These are phyloP conservation scores for Euphonia xanthogaster DNA, from an alignment of 2,797 vertebrate genomes.

Conservation along the genomic window DNA sequence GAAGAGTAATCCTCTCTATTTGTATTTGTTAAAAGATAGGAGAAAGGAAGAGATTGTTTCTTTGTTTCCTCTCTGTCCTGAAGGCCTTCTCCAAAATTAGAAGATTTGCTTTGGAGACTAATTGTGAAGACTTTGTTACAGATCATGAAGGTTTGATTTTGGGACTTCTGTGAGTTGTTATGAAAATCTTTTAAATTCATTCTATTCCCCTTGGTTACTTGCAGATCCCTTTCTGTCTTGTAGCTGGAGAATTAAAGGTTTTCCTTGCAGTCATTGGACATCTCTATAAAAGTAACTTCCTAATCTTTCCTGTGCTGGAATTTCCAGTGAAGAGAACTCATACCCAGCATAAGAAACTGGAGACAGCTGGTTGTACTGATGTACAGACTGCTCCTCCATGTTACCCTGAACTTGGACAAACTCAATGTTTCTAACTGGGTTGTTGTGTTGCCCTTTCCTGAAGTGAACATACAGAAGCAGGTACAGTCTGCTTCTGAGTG, in stretches of 20 bases:
- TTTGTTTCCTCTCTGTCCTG: not conserved
- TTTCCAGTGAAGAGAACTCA: not conserved
- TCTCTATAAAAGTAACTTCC: not conserved
- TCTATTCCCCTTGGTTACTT: not conserved
- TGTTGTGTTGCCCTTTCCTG: not conserved
- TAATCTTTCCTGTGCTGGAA: not conserved
- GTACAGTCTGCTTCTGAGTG: not conserved
- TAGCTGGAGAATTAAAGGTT: not conserved
- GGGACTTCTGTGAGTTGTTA: not conserved
- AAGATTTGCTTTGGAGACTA: not conserved
- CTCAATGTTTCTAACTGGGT: fast-evolving
- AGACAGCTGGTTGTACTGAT: not conserved
- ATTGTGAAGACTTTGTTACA: not conserved
- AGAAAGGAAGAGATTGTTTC: not conserved
- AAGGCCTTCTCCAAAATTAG: not conserved
- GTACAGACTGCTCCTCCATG: not conserved
- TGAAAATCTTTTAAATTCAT: not conserved
- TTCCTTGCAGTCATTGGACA: not conserved
- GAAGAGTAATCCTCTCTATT: not conserved
- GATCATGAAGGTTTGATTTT: not conserved
- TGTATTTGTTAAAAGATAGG: not conserved
- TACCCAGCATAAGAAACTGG: not conserved
- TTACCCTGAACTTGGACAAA: not conserved
- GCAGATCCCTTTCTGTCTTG: not conserved
- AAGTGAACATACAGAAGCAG: not conserved